Percentiles rank a stretch among this genome's conserved stretches.
Evolutionary conservation across 2,797 vertebrate genomes (phyloP).

Genomic region (Okamejei kenojei): DNA sequence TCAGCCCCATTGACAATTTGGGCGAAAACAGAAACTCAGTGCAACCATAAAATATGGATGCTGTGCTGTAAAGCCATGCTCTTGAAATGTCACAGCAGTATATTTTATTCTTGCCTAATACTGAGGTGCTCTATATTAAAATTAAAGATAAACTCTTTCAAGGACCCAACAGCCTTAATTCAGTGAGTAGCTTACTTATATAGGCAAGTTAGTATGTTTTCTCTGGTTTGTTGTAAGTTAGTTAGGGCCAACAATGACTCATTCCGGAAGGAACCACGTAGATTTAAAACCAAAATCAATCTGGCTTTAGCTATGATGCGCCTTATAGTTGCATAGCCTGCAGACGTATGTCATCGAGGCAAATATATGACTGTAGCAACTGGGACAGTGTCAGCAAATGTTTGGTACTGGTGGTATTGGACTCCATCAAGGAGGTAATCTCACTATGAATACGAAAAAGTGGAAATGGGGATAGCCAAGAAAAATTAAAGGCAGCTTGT

Average conservation of each 20-base stretch:
- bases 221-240: background rate
- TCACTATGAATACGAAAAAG: background rate
- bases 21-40: background rate
- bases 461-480: too few relatives aligned
- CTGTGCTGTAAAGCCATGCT: background rate
- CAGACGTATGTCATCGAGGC: background rate
- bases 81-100: background rate
- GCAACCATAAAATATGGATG: background rate
- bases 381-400: background rate
- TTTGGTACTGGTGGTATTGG: too few relatives aligned
- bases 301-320: background rate
- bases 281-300: background rate
- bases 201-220: background rate
- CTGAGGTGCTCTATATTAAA: background rate
- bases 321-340: background rate
- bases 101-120: background rate
- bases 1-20: background rate
- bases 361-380: background rate
- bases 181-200: background rate
- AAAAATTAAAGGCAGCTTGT: constrained; percentile 33
- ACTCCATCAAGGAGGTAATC: background rate
- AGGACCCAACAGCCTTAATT: background rate
- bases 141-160: background rate
- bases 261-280: background rate
- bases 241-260: background rate